These are phyloP conservation scores for Mythimna ferrago DNA, from an alignment of 2,888 invertebrate species.

Conservation along the genomic window DNA sequence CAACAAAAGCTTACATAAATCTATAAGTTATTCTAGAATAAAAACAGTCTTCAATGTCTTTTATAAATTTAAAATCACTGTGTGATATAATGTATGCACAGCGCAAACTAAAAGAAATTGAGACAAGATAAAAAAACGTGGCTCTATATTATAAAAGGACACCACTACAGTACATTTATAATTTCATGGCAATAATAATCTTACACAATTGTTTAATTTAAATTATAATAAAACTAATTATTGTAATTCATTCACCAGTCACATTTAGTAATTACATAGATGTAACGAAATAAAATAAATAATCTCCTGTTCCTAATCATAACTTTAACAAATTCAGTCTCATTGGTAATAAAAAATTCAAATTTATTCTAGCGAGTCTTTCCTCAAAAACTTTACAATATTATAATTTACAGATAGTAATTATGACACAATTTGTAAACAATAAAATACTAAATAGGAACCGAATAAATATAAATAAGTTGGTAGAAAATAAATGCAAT, in stretches of 20 bases:
- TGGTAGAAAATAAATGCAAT: slow-evolving; percentile 76
- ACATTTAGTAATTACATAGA: slow-evolving; percentile 61
- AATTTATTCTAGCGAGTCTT: slow-evolving; percentile 79
- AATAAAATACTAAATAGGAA: slow-evolving; percentile 69
- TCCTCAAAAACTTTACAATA: slow-evolving; percentile 80
- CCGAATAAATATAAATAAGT: slow-evolving; percentile 68
- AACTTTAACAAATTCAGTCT: slow-evolving; percentile 90
- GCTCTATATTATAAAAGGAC: slow-evolving; percentile 39
- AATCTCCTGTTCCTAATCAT: slow-evolving; percentile 82
- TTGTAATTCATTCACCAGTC: slow-evolving; percentile 62
- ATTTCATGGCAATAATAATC: slow-evolving; percentile 66
- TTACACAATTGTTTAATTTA: slow-evolving; percentile 62
- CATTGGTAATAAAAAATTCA: slow-evolving; percentile 85
- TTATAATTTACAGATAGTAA: slow-evolving; percentile 65
- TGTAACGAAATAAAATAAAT: slow-evolving; percentile 80
- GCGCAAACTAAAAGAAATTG: slow-evolving; percentile 62
- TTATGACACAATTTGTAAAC: slow-evolving; percentile 71
- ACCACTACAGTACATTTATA: slow-evolving; percentile 55
- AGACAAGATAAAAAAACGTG: slow-evolving; percentile 62
- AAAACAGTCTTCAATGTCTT: slow-evolving; percentile 86
- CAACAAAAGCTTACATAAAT: slow-evolving; percentile 69
- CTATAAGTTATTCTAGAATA: slow-evolving; percentile 67
- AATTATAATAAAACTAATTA: slow-evolving; percentile 57
- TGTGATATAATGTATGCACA: slow-evolving; percentile 57
- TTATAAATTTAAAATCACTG: slow-evolving; percentile 69